Evolutionary conservation across 2,797 vertebrate genomes (phyloP), one percentile per base, ranked within the genome.

Genomic region (Gastrophryne carolinensis): DNA sequence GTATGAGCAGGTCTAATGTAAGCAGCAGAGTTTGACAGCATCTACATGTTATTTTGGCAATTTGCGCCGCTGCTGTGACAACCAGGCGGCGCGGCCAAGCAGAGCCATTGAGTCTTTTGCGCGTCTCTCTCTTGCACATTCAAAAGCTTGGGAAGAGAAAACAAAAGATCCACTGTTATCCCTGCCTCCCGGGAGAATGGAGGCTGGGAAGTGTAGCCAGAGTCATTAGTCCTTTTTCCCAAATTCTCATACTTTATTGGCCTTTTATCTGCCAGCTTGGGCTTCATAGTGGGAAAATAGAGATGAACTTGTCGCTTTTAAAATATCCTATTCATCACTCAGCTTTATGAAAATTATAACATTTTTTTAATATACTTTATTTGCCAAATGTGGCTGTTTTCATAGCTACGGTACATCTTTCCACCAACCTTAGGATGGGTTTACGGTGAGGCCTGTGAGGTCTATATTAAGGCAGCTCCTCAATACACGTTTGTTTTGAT

Each of bases 171-270:
- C 37, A 64, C 57, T 71, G 75, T 77, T 71, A 64, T 57, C 69
- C 54, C 26, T 4, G 50, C 32, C 62, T 63, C 67, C 75, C 75
- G 1, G 7, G 60, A 57, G 75, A 50, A 57, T 19, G n/a, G 1
- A 35, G 37, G 35, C 58, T 26, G 19, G 6, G 50, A 53, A 61
- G 24, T 56, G n/a, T 64, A 35, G 58, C 67, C 60, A 71, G 52
- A 58, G 64, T 65, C 62, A 64, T 77, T 77, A 71, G 75, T 76
- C 57, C 67, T 29, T 77, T 77, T 77, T 50, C 67, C 67, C 75
- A 77, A 65, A 77, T 77, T 71, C 60, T 77, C 60, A 71, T 71
- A 71, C 37, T 53, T 76, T 76, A 76, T 76, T 76, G 66, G 74
- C 24, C 72, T 62, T 70, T 62, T 57, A 70, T 56, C 26, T 64